Evolutionary conservation across 2,888 invertebrate species (phyloP), one percentile per base, ranked within the genome.

Genomic region (Tribolium freemani): DNA sequence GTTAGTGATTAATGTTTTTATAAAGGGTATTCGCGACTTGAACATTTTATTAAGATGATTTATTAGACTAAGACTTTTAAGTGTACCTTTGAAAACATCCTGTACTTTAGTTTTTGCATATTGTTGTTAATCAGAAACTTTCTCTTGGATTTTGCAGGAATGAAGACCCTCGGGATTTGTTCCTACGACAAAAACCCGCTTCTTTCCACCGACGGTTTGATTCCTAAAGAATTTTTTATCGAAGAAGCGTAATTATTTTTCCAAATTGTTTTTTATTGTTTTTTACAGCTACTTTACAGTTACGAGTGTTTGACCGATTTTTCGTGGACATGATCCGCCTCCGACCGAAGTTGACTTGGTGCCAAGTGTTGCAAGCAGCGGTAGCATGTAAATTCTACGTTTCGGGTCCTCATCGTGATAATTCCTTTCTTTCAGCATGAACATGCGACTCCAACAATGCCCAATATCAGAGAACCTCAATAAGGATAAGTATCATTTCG

Each of bases 91-190:
- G n/a, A n/a, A n/a, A n/a, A n/a, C n/a, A 16, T 16, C 16, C 16
- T 16, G 16, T 16, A 16, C 2, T 16, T 16, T 16, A 16, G 16
- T 16, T 16, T 16, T 16, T 16, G 1, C n/a, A n/a, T n/a, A n/a
- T n/a, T n/a, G n/a, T n/a, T n/a, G n/a, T n/a, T n/a, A n/a, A n/a
- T n/a, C n/a, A n/a, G n/a, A n/a, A 16, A 2, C 16, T 2, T 26
- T 26, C 3, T 26, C 26, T 26, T 26, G 1, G 26, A 5, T 5
- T 26, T 26, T 26, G 4, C 26, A 82, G 85, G 83, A 16, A 85
- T 86, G 85, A 78, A 76, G 5, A 85, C 86, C 1, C 72, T 87
- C 6, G 86, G 85, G 6, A 81, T 86, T 16, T 83, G 83, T 72
- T 79, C 77, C 0, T 86, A 76, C 73, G 83, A 85, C 71, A 76